A percentile compares a stretch with the other conserved stretches of the same genome.
phyloP scores from a whole-genome alignment of 2,797 vertebrate genomes.

The Pseudotriccus pelzelni region DNA sequence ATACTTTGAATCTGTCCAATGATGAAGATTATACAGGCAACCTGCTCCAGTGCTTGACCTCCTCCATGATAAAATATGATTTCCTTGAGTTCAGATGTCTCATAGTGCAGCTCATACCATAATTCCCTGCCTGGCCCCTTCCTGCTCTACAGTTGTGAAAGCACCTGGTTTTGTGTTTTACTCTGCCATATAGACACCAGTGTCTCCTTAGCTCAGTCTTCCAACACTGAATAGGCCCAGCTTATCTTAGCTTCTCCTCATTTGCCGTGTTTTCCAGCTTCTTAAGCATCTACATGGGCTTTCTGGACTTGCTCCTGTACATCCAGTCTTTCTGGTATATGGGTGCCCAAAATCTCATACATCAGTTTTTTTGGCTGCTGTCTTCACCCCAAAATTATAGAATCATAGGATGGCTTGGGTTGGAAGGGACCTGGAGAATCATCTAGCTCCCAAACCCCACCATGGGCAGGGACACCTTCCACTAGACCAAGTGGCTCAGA shows the following conservation, averaged over 20 bases:
- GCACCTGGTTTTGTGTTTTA: background rate
- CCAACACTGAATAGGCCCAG: background rate
- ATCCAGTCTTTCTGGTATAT: background rate
- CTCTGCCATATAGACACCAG: background rate
- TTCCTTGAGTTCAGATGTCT: background rate
- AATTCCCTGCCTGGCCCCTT: rapidly evolving
- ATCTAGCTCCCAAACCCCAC: background rate
- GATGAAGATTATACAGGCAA: background rate
- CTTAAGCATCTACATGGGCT: background rate
- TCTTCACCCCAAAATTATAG: background rate
- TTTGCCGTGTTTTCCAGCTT: background rate
- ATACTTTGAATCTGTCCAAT: background rate
- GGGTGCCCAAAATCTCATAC: background rate
- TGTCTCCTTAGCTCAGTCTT: background rate
- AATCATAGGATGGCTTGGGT: background rate
- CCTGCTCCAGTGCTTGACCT: background rate
- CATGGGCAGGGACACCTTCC: background rate
- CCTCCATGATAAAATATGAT: background rate
- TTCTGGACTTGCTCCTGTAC: background rate
- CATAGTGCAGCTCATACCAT: background rate
- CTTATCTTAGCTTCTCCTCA: background rate
- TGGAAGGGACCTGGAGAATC: background rate
- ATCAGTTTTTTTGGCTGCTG: background rate
- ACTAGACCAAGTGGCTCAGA: background rate
- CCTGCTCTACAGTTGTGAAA: background rate